These are phyloP conservation scores for Ochotona princeps DNA, from an alignment of 2,113 vertebrate species.

Conservation along the genomic window DNA sequence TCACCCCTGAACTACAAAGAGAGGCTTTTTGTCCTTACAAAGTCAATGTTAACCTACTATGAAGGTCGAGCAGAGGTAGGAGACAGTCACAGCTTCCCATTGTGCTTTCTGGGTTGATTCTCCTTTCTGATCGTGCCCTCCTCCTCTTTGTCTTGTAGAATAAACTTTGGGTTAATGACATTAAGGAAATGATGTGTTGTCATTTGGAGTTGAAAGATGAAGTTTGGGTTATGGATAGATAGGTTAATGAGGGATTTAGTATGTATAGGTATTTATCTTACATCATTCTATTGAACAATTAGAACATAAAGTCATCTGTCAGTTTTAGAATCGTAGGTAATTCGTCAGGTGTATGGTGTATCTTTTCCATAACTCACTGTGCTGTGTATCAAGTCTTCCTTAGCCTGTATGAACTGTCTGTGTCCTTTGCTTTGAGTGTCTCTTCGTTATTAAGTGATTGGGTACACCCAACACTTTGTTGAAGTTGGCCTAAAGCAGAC, in stretches of 20 bases:
- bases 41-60: slow-evolving; percentile 92
- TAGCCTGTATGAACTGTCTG: neutral
- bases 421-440: neutral
- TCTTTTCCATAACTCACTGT: neutral
- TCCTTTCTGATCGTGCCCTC: neutral
- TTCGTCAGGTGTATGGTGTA: neutral
- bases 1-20: slow-evolving; percentile 97
- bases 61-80: slow-evolving; percentile 93
- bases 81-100: neutral
- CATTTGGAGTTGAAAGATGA: slow-evolving; percentile 19
- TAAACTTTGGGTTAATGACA: slow-evolving; percentile 7
- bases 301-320: neutral
- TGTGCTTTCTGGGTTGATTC: neutral
- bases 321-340: slow-evolving; percentile 39
- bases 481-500: neutral
- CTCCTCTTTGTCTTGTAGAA: neutral
- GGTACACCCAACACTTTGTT: neutral
- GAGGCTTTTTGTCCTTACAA: slow-evolving; percentile 94
- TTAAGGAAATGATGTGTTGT: slow-evolving; percentile 20
- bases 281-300: neutral
- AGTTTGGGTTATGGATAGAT: slow-evolving; percentile 16
- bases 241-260: neutral
- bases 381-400: neutral
- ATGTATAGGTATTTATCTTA: neutral
- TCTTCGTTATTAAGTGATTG: slow-evolving; percentile 33